phyloP scores from a whole-genome alignment of 23 tunicate genomes.

The Aplidium turbinatum region DNA sequence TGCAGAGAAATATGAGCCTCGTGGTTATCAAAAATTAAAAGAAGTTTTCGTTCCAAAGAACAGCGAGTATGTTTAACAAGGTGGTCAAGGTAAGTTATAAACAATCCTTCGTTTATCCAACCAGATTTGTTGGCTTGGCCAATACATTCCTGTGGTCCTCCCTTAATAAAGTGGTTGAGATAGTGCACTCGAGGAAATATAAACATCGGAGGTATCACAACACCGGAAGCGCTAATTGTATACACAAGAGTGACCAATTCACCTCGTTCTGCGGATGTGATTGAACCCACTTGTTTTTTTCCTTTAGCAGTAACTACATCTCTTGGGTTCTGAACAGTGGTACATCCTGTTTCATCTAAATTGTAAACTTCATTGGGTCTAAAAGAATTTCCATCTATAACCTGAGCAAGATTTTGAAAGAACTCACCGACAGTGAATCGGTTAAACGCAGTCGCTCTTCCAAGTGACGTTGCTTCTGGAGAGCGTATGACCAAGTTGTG shows the following conservation, averaged over 20 bases:
- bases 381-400: background rate
- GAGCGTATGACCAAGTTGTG: slow-evolving; percentile 3
- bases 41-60: background rate
- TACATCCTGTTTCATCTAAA: slow-evolving; percentile 11
- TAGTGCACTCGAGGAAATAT: slow-evolving; percentile 8
- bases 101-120: slow-evolving; percentile 10
- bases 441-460: slow-evolving; percentile 12
- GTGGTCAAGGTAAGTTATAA: background rate
- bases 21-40: slow-evolving; percentile 4
- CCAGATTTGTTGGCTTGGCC: background rate
- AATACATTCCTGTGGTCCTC: slow-evolving; percentile 6
- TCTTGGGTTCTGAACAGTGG: slow-evolving; percentile 8
- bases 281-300: background rate
- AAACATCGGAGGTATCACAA: background rate
- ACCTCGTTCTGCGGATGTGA: slow-evolving; percentile 19
- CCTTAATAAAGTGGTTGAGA: background rate
- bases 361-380: background rate
- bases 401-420: background rate
- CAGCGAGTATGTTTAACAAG: background rate
- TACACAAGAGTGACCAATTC: slow-evolving; percentile 17
- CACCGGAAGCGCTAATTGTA: slow-evolving; percentile 1
- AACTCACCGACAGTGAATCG: background rate
- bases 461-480: slow-evolving; percentile 18
- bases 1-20: slow-evolving; percentile 8
- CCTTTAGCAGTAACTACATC: slow-evolving; percentile 13